phyloP scores from a whole-genome alignment of 2,888 invertebrate genomes.

The Pogonocherus hispidulus region DNA sequence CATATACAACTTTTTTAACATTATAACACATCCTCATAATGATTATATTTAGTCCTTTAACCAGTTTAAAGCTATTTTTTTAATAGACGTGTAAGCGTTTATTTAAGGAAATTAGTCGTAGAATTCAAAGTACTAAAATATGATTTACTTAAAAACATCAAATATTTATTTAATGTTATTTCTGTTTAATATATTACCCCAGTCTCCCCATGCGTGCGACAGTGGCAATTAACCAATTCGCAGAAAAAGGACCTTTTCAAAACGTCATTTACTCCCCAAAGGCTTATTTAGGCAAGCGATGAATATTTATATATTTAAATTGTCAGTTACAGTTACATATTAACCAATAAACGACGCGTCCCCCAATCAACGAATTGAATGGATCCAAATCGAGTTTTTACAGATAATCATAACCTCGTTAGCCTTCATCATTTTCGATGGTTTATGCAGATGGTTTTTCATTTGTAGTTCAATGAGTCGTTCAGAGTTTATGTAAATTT shows the following conservation, averaged over 20 bases:
- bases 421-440: conserved; percentile 4
- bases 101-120: too few species aligned
- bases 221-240: conserved; percentile 43
- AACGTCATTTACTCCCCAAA: conserved; percentile 39
- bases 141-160: too few species aligned
- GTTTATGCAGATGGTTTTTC: neutral
- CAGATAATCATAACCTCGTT: conserved; percentile 26
- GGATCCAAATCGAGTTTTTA: conserved; percentile 27
- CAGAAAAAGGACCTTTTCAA: conserved; percentile 45
- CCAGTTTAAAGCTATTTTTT: too few species aligned
- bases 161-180: too few species aligned
- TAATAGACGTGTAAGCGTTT: too few species aligned
- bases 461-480: too few species aligned
- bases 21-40: too few species aligned
- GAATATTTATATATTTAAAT: conserved; percentile 47
- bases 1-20: too few species aligned
- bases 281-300: conserved; percentile 32
- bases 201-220: neutral
- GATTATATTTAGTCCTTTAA: too few species aligned
- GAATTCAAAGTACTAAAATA: too few species aligned
- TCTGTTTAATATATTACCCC: too few species aligned
- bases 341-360: conserved; percentile 31
- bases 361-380: conserved; percentile 36
- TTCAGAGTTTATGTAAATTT: neutral
- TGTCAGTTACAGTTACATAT: conserved; percentile 36